Conservation (phyloP, 2,797 vertebrate species). For the Gadopsis bispinosus region DNA sequence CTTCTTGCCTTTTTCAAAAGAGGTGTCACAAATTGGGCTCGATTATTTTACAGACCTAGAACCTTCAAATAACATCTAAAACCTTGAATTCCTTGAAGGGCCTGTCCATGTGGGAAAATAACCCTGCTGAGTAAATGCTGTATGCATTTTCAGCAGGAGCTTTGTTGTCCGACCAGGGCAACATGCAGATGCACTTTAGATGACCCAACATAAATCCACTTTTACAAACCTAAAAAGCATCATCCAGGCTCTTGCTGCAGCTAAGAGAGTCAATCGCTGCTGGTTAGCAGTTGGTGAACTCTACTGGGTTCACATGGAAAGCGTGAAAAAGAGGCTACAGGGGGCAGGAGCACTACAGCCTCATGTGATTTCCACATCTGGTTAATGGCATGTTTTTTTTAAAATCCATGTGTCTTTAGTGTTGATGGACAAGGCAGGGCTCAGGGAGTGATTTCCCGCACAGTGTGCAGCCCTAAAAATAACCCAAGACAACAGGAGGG, state of each 20-base stretch:
- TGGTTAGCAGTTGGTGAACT: constrained; percentile 62
- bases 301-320: constrained; percentile 13
- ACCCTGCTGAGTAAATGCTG: not conserved
- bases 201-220: constrained; percentile 51
- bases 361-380: constrained; percentile 42
- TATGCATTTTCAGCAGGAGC: constrained; percentile 36
- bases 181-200: constrained; percentile 60
- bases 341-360: constrained; percentile 21
- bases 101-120: constrained; percentile 23
- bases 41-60: not conserved
- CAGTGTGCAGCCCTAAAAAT: constrained; percentile 53
- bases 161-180: constrained; percentile 29
- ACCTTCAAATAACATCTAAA: constrained; percentile 2
- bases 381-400: constrained; percentile 10
- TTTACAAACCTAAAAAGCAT: constrained; percentile 45
- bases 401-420: constrained; percentile 19
- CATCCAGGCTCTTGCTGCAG: constrained; percentile 53
- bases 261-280: constrained; percentile 66
- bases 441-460: constrained; percentile 21
- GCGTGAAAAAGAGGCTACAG: constrained; percentile 37
- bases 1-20: too few relatives aligned
- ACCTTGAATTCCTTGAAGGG: not conserved
- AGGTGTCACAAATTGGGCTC: not conserved
- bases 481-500: constrained; percentile 55
- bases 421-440: constrained; percentile 54